Base-by-base conservation (phyloP, 2,113 vertebrate species). In the Xiphias gladius region DNA sequence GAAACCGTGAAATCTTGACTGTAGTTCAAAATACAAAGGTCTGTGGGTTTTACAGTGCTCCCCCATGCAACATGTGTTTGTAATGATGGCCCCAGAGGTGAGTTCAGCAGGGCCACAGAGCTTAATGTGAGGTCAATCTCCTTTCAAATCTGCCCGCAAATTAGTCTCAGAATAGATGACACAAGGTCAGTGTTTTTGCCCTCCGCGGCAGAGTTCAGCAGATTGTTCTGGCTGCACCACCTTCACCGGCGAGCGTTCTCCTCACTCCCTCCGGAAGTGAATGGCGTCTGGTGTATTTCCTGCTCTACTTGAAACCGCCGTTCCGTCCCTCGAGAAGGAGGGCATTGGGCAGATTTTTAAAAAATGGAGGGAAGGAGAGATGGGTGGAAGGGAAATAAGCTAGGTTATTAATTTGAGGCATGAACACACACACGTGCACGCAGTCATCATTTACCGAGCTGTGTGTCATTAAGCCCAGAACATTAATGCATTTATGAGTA, bases 351-450 rank as follows among this genome's bases (percentile, higher is more conserved):
- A 82, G 61, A 82, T 69, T 46, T n/a, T 59, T 77, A 64, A 24
- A n/a, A 71, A 39, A 69, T 12, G 26, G n/a, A 66, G 41, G 17
- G 19, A 75, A 26, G 35, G 28, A 20, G 0, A 9, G 24, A 54
- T 28, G 37, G 54, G 69, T 69, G 41, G 55, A 57, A 35, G 41
- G n/a, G 26, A 22, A 54, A 64, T 72, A 67, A 62, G 12, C 19
- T 73, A 41, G 54, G 63, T 48, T 64, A 66, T 82, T 70, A 61
- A 77, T 80, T 77, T 85, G 65, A 83, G 61, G 76, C 75, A 82
- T 83, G 67, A 79, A 43, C 41, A 79, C 61, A 46, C 70, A 43
- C 67, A 64, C 79, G 58, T 35, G 30, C 82, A 69, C 32, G 58
- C 52, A 72, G 26, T 73, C 39, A n/a, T 65, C 64, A 62, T 28